phyloP scores from a whole-genome alignment of 2,888 invertebrate species.

The Trissolcus brochymenae region DNA sequence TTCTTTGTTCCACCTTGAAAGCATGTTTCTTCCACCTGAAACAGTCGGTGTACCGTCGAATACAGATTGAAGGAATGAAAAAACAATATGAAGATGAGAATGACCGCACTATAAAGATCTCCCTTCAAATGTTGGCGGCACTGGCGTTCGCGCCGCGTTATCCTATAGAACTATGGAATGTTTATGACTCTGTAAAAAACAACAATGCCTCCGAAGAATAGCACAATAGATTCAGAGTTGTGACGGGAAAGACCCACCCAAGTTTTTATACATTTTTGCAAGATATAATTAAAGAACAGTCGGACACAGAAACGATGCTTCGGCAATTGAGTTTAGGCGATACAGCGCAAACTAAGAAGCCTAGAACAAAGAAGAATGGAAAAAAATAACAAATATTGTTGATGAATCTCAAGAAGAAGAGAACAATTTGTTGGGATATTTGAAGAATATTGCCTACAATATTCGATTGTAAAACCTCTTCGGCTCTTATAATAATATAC shows the following conservation, averaged over 20 bases:
- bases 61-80: slow-evolving; percentile 25
- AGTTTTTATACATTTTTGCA: slow-evolving; percentile 8
- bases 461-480: too few species aligned
- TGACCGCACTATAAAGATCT: slow-evolving; percentile 16
- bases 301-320: slow-evolving; percentile 10
- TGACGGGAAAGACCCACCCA: slow-evolving; percentile 13
- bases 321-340: slow-evolving; percentile 6
- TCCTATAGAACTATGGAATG: slow-evolving; percentile 9
- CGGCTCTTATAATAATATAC: too few species aligned
- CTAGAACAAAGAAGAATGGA: not conserved
- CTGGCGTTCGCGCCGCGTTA: slow-evolving; percentile 25
- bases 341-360: not conserved
- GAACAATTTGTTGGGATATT: too few species aligned
- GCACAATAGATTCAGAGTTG: slow-evolving; percentile 5
- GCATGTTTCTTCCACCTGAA: slow-evolving; percentile 17
- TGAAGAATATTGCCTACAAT: too few species aligned
- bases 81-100: slow-evolving; percentile 8
- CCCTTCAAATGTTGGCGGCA: slow-evolving; percentile 23
- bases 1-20: slow-evolving; percentile 7
- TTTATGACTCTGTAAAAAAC: slow-evolving; percentile 3
- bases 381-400: too few species aligned
- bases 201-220: slow-evolving; percentile 10
- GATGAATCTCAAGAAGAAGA: too few species aligned
- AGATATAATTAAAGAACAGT: slow-evolving; percentile 15
- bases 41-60: slow-evolving; percentile 13